Base-by-base conservation (phyloP, 2,113 vertebrate species). In the Electrona antarctica region DNA sequence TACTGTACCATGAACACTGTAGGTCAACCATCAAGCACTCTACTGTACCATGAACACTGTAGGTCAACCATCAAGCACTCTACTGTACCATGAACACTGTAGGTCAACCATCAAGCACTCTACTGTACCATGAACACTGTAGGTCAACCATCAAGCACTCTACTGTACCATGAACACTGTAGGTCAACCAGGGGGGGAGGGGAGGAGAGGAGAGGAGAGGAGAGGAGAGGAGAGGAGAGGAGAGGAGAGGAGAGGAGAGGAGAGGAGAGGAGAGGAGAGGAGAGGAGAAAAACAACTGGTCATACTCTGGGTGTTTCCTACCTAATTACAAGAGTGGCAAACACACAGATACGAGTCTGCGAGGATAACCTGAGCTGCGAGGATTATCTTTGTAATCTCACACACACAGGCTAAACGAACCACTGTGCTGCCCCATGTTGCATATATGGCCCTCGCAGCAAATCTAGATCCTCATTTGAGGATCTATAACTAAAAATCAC, bases 361-460 rank as follows among this genome's bases (percentile, higher is more conserved):
- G 41, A 73, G 52, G 59, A 81, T 77, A 77, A 77, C 77, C 69
- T 85, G 56, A 73, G 72, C 12, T 65, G 76, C 81, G 71, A 82
- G 79, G 85, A 86, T 89, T 87, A 89, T 49, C 69, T 15, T 73
- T 48, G 59, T 85, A 84, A 86, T 86, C 85, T 76, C 28, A 77
- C 77, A 83, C 50, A 51, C 71, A 67, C 58, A 60, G 68, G 80
- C 66, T 88, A 85, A 90, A 85, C 81, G 63, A 54, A 80, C 66
- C 73, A 77, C 62, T 14, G 10, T 64, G 55, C 49, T 15, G 54
- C 54, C 50, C 74, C 49, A 58, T 73, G 63, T 52, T 52, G 2
- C 21, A 21, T 21, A 2, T 21, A 21, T 21, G 21, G 21, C 21
- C 21, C 1, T 21, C 21, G 41, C 12, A 56, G 60, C 67, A 77